phyloP scores from a whole-genome alignment of 2,113 vertebrate species.

The Cryptomyrus ogoouensis region DNA sequence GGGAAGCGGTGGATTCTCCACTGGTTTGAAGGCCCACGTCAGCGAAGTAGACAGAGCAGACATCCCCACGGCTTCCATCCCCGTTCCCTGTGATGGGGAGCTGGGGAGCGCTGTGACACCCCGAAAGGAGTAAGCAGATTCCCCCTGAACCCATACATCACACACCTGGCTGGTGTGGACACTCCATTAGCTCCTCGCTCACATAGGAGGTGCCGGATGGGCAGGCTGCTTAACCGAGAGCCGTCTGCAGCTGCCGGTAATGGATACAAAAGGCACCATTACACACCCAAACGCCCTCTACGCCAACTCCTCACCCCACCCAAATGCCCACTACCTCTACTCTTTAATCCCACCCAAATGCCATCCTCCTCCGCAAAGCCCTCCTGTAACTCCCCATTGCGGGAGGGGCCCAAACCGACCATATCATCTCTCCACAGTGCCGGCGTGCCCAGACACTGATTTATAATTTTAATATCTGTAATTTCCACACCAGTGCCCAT shows the following conservation, averaged over 20 bases:
- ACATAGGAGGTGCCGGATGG: not conserved
- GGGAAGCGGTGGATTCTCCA: not conserved
- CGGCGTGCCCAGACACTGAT: slow-evolving; percentile 71
- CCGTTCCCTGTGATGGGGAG: not conserved
- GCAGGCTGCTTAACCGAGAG: not conserved
- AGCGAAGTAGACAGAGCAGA: not conserved
- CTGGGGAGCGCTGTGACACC: not conserved
- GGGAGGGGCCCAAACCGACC: not conserved
- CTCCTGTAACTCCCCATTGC: not conserved
- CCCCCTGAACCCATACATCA: not conserved
- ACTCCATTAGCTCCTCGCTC: not conserved
- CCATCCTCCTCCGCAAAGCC: not conserved
- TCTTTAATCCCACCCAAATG: not conserved
- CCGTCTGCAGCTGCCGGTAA: not conserved
- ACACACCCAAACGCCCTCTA: not conserved
- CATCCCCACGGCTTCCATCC: not conserved
- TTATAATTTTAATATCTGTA: slow-evolving; percentile 91
- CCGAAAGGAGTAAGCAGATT: not conserved
- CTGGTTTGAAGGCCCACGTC: not conserved
- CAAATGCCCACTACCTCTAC: not conserved
- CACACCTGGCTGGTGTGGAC: not conserved
- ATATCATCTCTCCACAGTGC: slow-evolving; percentile 6
- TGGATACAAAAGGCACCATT: not conserved
- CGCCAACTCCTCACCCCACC: not conserved
- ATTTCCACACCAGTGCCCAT: slow-evolving; percentile 72